These are phyloP conservation scores for Alosa alosa DNA, from an alignment of 2,113 vertebrate species.

Conservation along the genomic window DNA sequence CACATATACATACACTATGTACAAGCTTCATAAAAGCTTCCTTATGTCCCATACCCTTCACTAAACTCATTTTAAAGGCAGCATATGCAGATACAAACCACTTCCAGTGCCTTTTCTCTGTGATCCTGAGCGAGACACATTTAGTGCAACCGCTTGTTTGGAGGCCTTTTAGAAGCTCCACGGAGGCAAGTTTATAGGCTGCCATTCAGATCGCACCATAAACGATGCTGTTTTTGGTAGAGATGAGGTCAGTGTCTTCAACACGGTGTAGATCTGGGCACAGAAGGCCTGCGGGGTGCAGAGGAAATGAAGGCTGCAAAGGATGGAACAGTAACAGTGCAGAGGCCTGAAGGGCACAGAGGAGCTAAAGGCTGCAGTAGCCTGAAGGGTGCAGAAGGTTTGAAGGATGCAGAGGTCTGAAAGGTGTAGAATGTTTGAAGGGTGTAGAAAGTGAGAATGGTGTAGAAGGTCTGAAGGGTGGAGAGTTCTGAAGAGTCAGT, in stretches of 20 bases:
- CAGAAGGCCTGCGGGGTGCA: background rate
- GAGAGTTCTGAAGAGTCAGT: background rate
- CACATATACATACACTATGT: background rate
- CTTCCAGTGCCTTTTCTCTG: background rate
- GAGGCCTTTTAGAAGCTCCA: background rate
- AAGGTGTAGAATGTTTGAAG: no score
- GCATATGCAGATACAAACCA: slow-evolving; percentile 6
- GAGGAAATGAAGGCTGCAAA: background rate
- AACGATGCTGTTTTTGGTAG: background rate
- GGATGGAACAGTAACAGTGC: background rate
- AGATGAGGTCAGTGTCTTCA: background rate
- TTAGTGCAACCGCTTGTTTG: background rate
- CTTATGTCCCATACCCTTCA: background rate
- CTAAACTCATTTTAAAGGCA: background rate
- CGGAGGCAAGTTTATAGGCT: background rate
- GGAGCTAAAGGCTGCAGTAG: background rate
- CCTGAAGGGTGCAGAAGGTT: background rate
- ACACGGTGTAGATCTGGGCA: background rate
- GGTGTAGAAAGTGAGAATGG: no score
- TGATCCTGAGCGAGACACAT: slow-evolving; percentile 4
- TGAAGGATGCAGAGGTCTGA: no score
- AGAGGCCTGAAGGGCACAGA: background rate
- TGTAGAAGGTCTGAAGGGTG: background rate
- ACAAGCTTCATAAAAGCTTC: slow-evolving; percentile 3
- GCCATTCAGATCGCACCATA: background rate